Conservation (phyloP, 2,888 invertebrate genomes). For the Polymixis flavicincta region DNA sequence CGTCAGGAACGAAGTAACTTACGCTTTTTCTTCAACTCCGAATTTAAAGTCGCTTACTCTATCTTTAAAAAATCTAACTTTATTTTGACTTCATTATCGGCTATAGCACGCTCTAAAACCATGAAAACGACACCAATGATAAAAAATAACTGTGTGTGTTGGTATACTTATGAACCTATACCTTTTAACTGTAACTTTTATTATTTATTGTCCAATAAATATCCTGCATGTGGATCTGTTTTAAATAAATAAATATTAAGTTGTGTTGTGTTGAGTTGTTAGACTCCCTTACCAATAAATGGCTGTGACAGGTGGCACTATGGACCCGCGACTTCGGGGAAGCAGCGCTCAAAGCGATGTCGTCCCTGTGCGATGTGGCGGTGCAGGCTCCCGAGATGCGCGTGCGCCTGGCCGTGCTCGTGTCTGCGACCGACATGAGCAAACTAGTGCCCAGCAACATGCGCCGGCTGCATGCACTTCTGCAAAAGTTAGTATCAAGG, state of each 20-base stretch:
- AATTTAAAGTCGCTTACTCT: too few relatives aligned
- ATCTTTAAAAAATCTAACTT: too few relatives aligned
- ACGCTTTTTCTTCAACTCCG: too few relatives aligned
- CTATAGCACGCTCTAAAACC: too few relatives aligned
- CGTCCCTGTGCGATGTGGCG: constrained; percentile 72
- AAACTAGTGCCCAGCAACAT: constrained; percentile 71
- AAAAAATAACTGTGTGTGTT: too few relatives aligned
- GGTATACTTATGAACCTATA: background rate
- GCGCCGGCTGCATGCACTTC: constrained; percentile 71
- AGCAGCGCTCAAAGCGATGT: constrained; percentile 76
- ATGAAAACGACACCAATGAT: too few relatives aligned
- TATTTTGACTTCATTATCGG: too few relatives aligned
- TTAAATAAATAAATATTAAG: background rate
- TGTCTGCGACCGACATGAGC: constrained; percentile 73
- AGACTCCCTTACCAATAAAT: constrained; percentile 1
- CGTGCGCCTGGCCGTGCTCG: constrained; percentile 74
- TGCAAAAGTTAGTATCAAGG: constrained; percentile 71
- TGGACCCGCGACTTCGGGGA: constrained; percentile 84
- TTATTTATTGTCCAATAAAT: background rate
- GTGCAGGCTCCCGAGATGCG: constrained; percentile 54
- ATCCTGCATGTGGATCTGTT: background rate
- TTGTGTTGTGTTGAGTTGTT: background rate
- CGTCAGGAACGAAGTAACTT: too few relatives aligned
- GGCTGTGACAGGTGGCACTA: constrained; percentile 74
- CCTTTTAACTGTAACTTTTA: background rate